These are phyloP conservation scores for Amblyopsis rosae DNA, from an alignment of 2,113 vertebrate species.

Conservation along the genomic window DNA sequence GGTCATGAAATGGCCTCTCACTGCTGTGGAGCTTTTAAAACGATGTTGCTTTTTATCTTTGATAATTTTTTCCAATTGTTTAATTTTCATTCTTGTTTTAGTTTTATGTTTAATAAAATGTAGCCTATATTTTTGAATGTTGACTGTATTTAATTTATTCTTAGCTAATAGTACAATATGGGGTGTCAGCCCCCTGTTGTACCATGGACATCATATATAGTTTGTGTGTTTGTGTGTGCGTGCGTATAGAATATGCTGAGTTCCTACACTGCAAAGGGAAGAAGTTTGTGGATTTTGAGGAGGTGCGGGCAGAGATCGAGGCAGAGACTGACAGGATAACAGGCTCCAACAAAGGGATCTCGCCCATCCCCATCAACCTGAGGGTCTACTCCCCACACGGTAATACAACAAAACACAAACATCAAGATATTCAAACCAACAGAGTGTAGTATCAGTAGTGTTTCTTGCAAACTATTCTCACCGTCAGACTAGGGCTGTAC, in stretches of 20 bases:
- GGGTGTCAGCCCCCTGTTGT: too few relatives aligned
- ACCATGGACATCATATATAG: constrained; percentile 7
- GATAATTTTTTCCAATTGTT: not conserved
- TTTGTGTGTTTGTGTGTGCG: constrained; percentile 12
- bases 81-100: not conserved
- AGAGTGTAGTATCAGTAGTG: too few relatives aligned
- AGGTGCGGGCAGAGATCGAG: constrained; percentile 93
- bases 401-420: constrained; percentile 59
- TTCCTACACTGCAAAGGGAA: constrained; percentile 96
- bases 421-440: too few relatives aligned
- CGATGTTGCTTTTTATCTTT: not conserved
- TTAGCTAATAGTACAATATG: too few relatives aligned
- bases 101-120: too few relatives aligned
- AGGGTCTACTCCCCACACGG: constrained; percentile 91
- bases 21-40: not conserved
- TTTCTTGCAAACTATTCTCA: too few relatives aligned
- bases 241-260: constrained; percentile 88
- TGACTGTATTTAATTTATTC: too few relatives aligned
- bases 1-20: not conserved
- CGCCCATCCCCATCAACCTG: constrained; percentile 92
- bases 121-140: too few relatives aligned
- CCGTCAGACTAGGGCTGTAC: too few relatives aligned
- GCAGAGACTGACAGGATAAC: constrained; percentile 92
- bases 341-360: constrained; percentile 96
- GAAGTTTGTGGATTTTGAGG: constrained; percentile 96